Evolutionary conservation across 2,797 vertebrate genomes (phyloP).

Genomic region (Natrix natrix): DNA sequence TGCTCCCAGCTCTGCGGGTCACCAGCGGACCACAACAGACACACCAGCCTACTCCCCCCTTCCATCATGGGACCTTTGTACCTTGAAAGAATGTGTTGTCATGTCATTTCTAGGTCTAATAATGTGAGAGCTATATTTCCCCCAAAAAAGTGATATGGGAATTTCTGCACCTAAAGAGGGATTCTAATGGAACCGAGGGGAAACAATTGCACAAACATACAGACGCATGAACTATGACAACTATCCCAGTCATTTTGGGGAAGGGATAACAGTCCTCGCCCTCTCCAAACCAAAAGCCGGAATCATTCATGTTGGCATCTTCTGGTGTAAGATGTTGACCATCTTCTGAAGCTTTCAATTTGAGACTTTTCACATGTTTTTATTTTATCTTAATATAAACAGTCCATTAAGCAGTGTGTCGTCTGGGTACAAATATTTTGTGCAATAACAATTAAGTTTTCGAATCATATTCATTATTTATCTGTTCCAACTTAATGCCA

Average conservation of each 20-base stretch:
- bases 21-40: not conserved
- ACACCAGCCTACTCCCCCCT: not conserved
- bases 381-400: no score
- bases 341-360: not conserved
- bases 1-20: no score
- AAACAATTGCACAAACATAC: no score
- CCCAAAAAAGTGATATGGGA: not conserved
- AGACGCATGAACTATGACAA: not conserved
- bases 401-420: no score
- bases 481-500: no score
- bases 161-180: not conserved
- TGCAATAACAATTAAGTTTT: no score
- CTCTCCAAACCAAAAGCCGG: not conserved
- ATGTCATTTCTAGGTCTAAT: not conserved
- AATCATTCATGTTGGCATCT: not conserved
- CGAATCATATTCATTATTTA: no score
- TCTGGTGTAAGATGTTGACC: not conserved
- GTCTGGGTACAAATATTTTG: no score
- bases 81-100: not conserved
- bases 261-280: not conserved
- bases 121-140: no score
- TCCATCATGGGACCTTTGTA: not conserved
- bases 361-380: not conserved
- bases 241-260: not conserved
- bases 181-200: no score